A percentile compares a stretch with the other conserved stretches of the same genome.
Evolutionary conservation across 2,113 vertebrate species (phyloP).

Genomic region (Pipra filicauda): DNA sequence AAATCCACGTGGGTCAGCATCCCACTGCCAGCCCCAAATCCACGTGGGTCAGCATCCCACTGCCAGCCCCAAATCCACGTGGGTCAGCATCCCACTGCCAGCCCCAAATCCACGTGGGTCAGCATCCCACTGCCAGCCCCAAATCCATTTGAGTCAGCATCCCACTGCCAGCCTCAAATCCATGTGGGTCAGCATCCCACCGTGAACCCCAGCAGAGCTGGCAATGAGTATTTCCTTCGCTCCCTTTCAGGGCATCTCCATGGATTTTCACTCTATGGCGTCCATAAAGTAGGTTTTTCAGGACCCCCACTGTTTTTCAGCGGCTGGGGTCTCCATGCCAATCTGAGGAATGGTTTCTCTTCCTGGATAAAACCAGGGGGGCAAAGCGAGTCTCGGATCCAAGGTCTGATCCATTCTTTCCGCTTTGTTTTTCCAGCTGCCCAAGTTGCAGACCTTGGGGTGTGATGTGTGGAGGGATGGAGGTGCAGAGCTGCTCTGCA

Average conservation of each 20-base stretch:
- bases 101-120: neutral
- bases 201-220: neutral
- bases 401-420: neutral
- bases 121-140: too few species aligned
- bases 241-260: neutral
- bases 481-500: neutral
- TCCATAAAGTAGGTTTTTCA: neutral
- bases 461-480: neutral
- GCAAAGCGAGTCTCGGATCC: neutral
- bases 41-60: neutral
- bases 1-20: neutral
- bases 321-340: neutral
- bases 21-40: neutral
- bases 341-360: neutral
- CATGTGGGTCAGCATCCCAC: neutral
- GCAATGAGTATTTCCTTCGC: neutral
- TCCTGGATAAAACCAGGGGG: neutral
- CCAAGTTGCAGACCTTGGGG: neutral
- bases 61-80: neutral
- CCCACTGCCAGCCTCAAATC: neutral
- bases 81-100: neutral
- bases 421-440: neutral
- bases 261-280: neutral
- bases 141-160: too few species aligned
- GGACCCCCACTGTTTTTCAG: neutral